Evolutionary conservation across 2,888 invertebrate species (phyloP), one percentile per base, ranked within the genome.

Genomic region (Eilema sororculum): DNA sequence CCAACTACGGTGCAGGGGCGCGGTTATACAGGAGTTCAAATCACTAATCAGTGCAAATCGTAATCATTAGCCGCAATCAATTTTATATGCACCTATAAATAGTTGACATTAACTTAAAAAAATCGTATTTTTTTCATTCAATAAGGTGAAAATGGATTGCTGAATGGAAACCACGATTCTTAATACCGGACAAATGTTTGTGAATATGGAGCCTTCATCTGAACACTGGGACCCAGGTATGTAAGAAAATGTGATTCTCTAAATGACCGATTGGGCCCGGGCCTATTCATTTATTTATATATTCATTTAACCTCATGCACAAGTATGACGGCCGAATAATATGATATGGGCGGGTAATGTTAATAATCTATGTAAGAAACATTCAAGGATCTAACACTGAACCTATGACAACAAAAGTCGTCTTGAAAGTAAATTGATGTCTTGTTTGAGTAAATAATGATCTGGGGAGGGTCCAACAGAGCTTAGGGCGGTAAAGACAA

Each of bases 201-300:
- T 85, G 80, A 88, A 85, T 74, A 93, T 93, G 93, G 93, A 93
- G 76, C 84, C 88, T 71, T 76, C 90, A 57, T 79, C 90, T 74
- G 93, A 93, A 77, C 92, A 89, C 78, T 94, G 94, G 95, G 94
- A 94, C 76, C 94, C 95, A 85, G 92, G 94, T 94, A 85, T 71
- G 88, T 85, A 59, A 65, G 22, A 41, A 28, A 28, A 5, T 28
- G 28, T 2, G n/a, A n/a, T n/a, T n/a, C n/a, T n/a, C n/a, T n/a
- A n/a, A n/a, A n/a, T n/a, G n/a, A n/a, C n/a, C n/a, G n/a, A n/a
- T n/a, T n/a, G n/a, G n/a, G n/a, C n/a, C n/a, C n/a, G n/a, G n/a
- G n/a, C n/a, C n/a, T n/a, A n/a, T n/a, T n/a, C n/a, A n/a, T n/a
- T n/a, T n/a, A n/a, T n/a, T n/a, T n/a, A n/a, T n/a, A n/a, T n/a